Percentiles rank a stretch among this genome's conserved stretches.
These are phyloP conservation scores for Chelonus insularis DNA, from an alignment of 1,140 invertebrate species.

Conservation along the genomic window DNA sequence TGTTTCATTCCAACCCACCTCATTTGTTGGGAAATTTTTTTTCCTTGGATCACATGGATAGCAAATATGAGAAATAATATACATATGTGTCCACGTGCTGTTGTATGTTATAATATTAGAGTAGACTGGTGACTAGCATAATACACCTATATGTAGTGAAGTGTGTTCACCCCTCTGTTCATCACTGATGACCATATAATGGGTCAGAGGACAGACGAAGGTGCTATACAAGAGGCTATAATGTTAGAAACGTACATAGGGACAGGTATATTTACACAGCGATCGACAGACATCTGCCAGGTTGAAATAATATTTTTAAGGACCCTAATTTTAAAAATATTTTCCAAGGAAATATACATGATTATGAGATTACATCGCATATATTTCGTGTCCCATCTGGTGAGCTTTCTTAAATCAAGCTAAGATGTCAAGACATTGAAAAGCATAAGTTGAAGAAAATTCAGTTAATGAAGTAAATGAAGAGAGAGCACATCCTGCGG, in stretches of 20 bases:
- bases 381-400: too few relatives aligned
- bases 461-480: not conserved
- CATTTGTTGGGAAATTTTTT: too few relatives aligned
- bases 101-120: too few relatives aligned
- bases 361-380: too few relatives aligned
- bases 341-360: not conserved
- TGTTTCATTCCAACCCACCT: too few relatives aligned
- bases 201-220: slow-evolving; percentile 30
- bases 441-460: too few relatives aligned
- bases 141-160: slow-evolving; percentile 35
- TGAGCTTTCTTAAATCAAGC: too few relatives aligned
- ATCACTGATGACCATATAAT: slow-evolving; percentile 50
- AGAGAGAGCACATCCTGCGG: slow-evolving; percentile 17
- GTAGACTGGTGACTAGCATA: too few relatives aligned
- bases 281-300: slow-evolving; percentile 41
- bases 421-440: too few relatives aligned
- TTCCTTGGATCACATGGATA: too few relatives aligned
- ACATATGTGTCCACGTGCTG: too few relatives aligned
- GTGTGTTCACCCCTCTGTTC: slow-evolving; percentile 36
- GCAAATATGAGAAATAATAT: too few relatives aligned
- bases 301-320: not conserved
- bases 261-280: slow-evolving; percentile 48
- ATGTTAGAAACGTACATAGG: slow-evolving; percentile 1
- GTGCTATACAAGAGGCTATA: slow-evolving; percentile 29
- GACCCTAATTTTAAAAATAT: not conserved